Evolutionary conservation across 1,140 invertebrate species (phyloP).

Genomic region (Lordiphosa collinella): DNA sequence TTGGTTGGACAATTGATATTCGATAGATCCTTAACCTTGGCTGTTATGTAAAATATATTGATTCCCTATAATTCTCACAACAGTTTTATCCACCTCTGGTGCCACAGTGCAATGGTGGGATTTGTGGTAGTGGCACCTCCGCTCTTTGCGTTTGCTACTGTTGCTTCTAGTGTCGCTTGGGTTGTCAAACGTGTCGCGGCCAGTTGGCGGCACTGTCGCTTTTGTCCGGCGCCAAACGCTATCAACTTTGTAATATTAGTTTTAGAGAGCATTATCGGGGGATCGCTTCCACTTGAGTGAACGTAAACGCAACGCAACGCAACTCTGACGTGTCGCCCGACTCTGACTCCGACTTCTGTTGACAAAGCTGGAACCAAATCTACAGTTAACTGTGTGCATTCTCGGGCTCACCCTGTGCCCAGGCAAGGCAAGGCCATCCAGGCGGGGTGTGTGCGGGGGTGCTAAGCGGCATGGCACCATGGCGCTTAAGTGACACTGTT

Average conservation of each 20-base stretch:
- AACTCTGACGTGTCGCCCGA: slow-evolving; percentile 21
- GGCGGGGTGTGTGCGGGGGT: slow-evolving; percentile 2
- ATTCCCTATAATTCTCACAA: background rate
- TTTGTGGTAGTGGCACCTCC: slow-evolving; percentile 10
- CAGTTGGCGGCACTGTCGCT: slow-evolving; percentile 76
- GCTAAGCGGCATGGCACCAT: slow-evolving; percentile 44
- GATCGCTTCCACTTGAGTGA: slow-evolving; percentile 75
- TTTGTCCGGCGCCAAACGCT: slow-evolving; percentile 75
- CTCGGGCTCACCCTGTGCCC: slow-evolving; percentile 18
- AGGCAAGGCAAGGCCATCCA: slow-evolving; percentile 43
- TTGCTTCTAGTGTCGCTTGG: slow-evolving; percentile 49
- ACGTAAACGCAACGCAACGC: slow-evolving; percentile 20
- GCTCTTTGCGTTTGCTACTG: slow-evolving; percentile 8
- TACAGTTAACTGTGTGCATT: slow-evolving; percentile 16
- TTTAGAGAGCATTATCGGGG: slow-evolving; percentile 76
- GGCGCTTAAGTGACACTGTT: slow-evolving; percentile 72
- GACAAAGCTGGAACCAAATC: slow-evolving; percentile 21
- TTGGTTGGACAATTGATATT: too few species aligned
- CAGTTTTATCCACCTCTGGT: background rate
- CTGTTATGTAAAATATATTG: too few species aligned
- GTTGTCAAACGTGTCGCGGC: slow-evolving; percentile 79
- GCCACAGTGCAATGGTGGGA: slow-evolving; percentile 37
- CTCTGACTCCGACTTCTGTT: slow-evolving; percentile 4
- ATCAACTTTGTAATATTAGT: slow-evolving; percentile 78
- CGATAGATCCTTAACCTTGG: too few species aligned